Evolutionary conservation across 2,888 invertebrate genomes (phyloP).

Genomic region (Protonemura montana): DNA sequence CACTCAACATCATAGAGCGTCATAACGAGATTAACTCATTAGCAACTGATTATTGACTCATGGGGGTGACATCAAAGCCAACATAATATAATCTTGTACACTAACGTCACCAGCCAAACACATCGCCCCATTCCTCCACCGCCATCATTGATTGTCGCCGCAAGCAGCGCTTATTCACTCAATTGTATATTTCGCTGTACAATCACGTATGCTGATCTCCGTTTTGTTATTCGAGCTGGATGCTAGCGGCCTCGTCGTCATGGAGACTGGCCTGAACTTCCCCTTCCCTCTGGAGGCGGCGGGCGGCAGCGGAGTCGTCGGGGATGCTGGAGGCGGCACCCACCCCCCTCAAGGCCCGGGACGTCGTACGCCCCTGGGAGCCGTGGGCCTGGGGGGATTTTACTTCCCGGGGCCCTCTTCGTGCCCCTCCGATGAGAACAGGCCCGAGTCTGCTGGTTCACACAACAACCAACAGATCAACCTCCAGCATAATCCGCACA

Average conservation of each 20-base stretch:
- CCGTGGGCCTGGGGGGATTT: constrained; percentile 87
- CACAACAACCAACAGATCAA: constrained; percentile 43
- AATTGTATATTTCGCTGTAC: not conserved
- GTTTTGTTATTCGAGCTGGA: not conserved
- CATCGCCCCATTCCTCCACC: not conserved
- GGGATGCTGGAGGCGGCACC: constrained; percentile 52
- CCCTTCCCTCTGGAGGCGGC: constrained; percentile 54
- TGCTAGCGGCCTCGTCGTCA: not conserved
- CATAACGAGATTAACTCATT: too few species aligned
- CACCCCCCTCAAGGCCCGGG: constrained; percentile 62
- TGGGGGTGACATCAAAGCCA: not conserved
- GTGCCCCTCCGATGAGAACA: constrained; percentile 74
- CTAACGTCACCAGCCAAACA: not conserved
- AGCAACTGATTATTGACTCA: not conserved
- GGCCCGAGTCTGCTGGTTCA: constrained; percentile 70
- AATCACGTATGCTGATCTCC: not conserved
- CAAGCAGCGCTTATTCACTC: not conserved
- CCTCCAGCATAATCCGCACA: constrained; percentile 28
- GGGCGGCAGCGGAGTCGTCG: constrained; percentile 20
- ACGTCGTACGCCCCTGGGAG: constrained; percentile 80
- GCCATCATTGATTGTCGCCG: not conserved
- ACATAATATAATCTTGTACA: too few species aligned
- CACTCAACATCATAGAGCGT: too few species aligned
- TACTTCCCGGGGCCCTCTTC: constrained; percentile 75
- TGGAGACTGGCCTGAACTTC: constrained; percentile 38